phyloP scores from a whole-genome alignment of 2,797 vertebrate genomes.

The Enteromius afrohamiltoni region DNA sequence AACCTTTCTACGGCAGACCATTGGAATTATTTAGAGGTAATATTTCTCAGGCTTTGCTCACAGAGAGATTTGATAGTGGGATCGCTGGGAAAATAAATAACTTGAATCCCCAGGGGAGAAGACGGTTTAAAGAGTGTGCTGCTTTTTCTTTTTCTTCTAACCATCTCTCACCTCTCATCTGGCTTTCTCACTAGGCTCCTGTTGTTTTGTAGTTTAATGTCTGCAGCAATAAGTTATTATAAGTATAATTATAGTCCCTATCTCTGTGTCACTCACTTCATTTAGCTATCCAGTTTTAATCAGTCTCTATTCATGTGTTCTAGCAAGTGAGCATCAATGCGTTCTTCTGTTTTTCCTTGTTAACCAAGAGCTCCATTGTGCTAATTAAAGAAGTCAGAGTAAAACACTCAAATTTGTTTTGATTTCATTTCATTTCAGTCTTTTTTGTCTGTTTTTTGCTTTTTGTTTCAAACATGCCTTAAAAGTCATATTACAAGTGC shows the following conservation, averaged over 20 bases:
- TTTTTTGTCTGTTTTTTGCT: too few relatives aligned
- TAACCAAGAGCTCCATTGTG: background rate
- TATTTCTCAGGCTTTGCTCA: slow-evolving; percentile 51
- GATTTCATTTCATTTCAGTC: background rate
- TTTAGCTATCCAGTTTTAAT: background rate
- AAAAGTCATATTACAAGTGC: background rate
- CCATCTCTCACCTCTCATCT: background rate
- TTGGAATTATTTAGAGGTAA: slow-evolving; percentile 67
- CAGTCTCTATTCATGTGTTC: background rate
- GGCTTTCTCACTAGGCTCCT: background rate
- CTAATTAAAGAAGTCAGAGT: slow-evolving; percentile 5
- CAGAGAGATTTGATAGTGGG: slow-evolving; percentile 49
- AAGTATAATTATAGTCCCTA: background rate
- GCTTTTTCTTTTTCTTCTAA: background rate
- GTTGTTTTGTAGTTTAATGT: background rate
- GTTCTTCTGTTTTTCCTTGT: background rate
- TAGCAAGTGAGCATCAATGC: background rate
- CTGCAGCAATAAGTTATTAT: background rate
- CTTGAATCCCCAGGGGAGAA: slow-evolving; percentile 30
- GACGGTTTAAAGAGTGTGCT: slow-evolving; percentile 28
- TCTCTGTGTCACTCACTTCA: background rate
- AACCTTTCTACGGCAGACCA: slow-evolving; percentile 67
- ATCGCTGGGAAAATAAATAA: slow-evolving; percentile 57
- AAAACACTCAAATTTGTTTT: background rate
- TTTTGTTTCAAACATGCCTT: background rate